Conservation (phyloP, 2,113 vertebrate genomes). For the Megaleporinus macrocephalus region DNA sequence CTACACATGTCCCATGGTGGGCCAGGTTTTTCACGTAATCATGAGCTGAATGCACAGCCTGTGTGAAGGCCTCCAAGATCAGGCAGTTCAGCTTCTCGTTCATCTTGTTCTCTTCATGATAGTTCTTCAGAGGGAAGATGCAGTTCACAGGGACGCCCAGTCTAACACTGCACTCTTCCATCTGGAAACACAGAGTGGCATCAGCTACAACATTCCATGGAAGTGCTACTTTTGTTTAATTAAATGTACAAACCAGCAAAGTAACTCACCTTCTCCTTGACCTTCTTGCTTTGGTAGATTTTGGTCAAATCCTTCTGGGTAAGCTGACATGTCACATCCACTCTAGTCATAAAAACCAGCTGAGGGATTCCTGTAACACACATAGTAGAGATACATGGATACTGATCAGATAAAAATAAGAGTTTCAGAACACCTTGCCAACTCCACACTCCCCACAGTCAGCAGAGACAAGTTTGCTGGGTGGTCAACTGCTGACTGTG, state of each 20-base stretch:
- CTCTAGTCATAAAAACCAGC: conserved; percentile 33
- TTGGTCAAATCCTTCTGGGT: not conserved
- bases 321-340: not conserved
- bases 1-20: not conserved
- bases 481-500: no score
- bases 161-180: not conserved
- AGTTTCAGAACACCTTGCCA: no score
- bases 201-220: not conserved
- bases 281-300: conserved; percentile 36
- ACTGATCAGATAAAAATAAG: not conserved
- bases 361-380: conserved; percentile 36
- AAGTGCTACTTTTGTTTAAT: no score
- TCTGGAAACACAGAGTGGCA: conserved; percentile 8
- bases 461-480: no score
- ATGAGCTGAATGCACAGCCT: not conserved
- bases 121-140: conserved; percentile 41
- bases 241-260: not conserved
- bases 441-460: no score
- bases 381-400: not conserved
- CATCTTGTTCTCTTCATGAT: not conserved
- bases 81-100: conserved; percentile 27
- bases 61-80: conserved; percentile 29
- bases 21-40: not conserved
- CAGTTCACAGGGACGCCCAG: conserved; percentile 31
- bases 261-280: conserved; percentile 10